Percentiles rank a stretch among this genome's conserved stretches.
Evolutionary conservation across 2,888 invertebrate genomes (phyloP).

Genomic region (Parascotia fuliginaria): DNA sequence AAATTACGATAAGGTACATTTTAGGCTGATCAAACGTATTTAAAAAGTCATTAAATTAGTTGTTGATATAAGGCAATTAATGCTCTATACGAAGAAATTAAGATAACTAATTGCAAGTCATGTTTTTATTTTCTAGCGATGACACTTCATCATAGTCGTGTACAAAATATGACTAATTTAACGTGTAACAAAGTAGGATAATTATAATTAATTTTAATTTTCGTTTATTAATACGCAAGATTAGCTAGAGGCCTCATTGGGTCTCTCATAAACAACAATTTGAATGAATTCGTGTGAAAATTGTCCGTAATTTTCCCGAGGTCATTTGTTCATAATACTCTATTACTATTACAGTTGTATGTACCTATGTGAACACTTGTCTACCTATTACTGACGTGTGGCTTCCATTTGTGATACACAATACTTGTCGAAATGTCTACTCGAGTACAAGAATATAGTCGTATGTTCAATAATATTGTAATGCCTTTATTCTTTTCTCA

Average conservation of each 20-base stretch:
- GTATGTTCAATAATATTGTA: too few relatives aligned
- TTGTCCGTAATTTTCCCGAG: constrained; percentile 40
- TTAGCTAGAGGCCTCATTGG: constrained; percentile 33
- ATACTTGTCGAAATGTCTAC: too few relatives aligned
- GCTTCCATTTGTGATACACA: not conserved
- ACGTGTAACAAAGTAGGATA: constrained; percentile 33
- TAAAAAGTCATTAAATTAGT: not conserved
- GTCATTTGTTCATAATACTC: constrained; percentile 33
- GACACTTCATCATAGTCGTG: not conserved
- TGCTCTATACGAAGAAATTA: not conserved
- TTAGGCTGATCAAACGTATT: not conserved
- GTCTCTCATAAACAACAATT: constrained; percentile 29
- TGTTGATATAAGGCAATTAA: not conserved
- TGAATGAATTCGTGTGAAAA: constrained; percentile 40
- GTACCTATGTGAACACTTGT: not conserved
- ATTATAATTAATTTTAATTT: constrained; percentile 16
- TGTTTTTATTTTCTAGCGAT: not conserved
- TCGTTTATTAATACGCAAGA: constrained; percentile 23
- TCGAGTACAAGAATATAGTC: too few relatives aligned
- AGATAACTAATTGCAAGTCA: not conserved
- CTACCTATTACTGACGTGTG: not conserved
- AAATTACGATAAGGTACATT: not conserved
- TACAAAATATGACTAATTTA: constrained; percentile 34
- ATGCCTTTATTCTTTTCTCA: too few relatives aligned
- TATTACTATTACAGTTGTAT: not conserved